Evolutionary conservation across 2,888 invertebrate species (phyloP).

Genomic region (Pristionchus maxplancki): DNA sequence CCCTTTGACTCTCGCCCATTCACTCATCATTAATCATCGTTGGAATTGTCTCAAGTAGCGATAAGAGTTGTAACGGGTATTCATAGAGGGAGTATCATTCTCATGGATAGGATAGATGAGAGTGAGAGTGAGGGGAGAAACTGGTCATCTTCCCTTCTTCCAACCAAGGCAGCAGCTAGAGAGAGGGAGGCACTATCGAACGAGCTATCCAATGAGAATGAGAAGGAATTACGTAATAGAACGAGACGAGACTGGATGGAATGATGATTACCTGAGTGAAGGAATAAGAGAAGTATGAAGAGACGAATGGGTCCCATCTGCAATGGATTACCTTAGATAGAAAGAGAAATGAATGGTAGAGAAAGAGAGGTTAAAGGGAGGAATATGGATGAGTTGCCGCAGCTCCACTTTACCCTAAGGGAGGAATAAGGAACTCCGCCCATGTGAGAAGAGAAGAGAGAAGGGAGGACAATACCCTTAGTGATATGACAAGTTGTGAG

Average conservation of each 20-base stretch:
- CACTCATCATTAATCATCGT: not conserved
- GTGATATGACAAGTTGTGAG: constrained; percentile 39
- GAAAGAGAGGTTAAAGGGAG: not conserved
- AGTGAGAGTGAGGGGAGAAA: constrained; percentile 45
- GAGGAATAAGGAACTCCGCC: constrained; percentile 38
- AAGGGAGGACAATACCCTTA: constrained; percentile 3
- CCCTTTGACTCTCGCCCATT: not conserved
- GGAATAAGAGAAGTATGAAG: constrained; percentile 18
- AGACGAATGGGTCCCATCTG: constrained; percentile 23
- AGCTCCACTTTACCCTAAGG: constrained; percentile 8
- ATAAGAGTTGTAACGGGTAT: constrained; percentile 37
- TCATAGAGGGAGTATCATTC: not conserved
- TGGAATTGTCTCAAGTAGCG: not conserved
- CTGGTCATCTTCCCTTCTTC: not conserved
- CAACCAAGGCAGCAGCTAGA: not conserved
- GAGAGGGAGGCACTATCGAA: not conserved
- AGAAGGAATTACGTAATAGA: constrained; percentile 17
- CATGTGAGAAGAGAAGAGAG: not conserved
- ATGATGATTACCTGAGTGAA: not conserved
- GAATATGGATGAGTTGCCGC: constrained; percentile 17
- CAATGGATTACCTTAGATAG: not conserved
- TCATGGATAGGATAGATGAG: not conserved
- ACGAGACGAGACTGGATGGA: not conserved
- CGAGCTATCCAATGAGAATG: not conserved
- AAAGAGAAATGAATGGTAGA: not conserved